These are phyloP conservation scores for Drosophila kokeensis DNA, from an alignment of 2,888 invertebrate species.

Conservation along the genomic window DNA sequence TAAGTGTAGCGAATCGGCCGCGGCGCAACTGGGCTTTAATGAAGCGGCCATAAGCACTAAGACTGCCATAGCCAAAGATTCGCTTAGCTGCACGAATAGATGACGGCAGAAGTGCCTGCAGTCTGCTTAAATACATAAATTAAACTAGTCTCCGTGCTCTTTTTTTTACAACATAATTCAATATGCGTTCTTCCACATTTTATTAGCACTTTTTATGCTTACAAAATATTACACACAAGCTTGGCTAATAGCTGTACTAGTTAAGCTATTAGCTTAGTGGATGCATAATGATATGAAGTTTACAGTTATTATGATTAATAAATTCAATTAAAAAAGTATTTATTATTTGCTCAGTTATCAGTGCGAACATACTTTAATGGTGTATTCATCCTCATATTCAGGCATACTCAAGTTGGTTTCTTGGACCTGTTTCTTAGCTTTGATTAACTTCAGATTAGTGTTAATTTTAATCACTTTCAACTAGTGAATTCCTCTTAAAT, in stretches of 20 bases:
- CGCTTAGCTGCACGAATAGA: constrained; percentile 11
- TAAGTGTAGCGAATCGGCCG: constrained; percentile 56
- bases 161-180: constrained; percentile 17
- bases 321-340: too few relatives aligned
- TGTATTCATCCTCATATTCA: too few relatives aligned
- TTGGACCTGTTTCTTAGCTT: not conserved
- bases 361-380: not conserved
- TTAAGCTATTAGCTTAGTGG: not conserved
- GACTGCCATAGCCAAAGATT: constrained; percentile 6
- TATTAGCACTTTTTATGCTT: constrained; percentile 5
- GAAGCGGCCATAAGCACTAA: constrained; percentile 34
- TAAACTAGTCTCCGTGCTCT: not conserved
- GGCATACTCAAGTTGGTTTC: too few relatives aligned
- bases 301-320: too few relatives aligned
- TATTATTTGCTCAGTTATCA: not conserved
- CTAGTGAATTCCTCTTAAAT: not conserved
- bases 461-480: not conserved
- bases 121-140: constrained; percentile 31
- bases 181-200: constrained; percentile 6
- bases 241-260: not conserved
- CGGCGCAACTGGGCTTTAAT: constrained; percentile 55
- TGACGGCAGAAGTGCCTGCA: constrained; percentile 8
- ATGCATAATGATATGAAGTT: not conserved
- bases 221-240: not conserved
- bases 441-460: not conserved